A percentile compares a stretch with the other conserved stretches of the same genome.
Conservation (phyloP, 2,113 vertebrate genomes). For the Dendrocopos noguchii region DNA sequence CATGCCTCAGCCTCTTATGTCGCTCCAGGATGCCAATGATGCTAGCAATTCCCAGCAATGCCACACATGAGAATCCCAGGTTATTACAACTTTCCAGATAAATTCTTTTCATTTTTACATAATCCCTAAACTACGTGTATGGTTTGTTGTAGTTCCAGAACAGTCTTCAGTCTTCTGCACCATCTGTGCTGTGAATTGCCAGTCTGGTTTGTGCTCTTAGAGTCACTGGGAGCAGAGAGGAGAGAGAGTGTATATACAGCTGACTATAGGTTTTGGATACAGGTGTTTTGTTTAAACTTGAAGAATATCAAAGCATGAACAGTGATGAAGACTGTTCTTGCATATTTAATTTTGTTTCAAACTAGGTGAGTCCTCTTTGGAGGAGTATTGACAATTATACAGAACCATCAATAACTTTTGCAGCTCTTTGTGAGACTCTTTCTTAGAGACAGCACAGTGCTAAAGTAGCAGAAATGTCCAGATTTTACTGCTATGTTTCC, state of each 20-base stretch:
- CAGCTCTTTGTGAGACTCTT: neutral
- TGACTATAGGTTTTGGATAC: neutral
- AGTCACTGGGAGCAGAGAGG: neutral
- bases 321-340: neutral
- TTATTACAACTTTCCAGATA: neutral
- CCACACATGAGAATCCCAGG: neutral
- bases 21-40: neutral
- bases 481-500: neutral
- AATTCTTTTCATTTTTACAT: neutral
- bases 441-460: neutral
- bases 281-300: neutral
- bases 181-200: neutral
- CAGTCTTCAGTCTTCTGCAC: neutral
- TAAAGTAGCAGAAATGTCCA: neutral
- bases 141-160: neutral
- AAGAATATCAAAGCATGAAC: neutral
- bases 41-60: neutral
- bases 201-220: slow-evolving; percentile 11
- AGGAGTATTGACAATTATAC: neutral
- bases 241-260: neutral
- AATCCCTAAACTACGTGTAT: neutral
- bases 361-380: neutral
- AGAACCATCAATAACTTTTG: neutral
- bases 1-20: neutral
- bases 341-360: neutral